Conservation (phyloP, 1,140 invertebrate genomes). For the Paramacrobiotus metropolitanus region DNA sequence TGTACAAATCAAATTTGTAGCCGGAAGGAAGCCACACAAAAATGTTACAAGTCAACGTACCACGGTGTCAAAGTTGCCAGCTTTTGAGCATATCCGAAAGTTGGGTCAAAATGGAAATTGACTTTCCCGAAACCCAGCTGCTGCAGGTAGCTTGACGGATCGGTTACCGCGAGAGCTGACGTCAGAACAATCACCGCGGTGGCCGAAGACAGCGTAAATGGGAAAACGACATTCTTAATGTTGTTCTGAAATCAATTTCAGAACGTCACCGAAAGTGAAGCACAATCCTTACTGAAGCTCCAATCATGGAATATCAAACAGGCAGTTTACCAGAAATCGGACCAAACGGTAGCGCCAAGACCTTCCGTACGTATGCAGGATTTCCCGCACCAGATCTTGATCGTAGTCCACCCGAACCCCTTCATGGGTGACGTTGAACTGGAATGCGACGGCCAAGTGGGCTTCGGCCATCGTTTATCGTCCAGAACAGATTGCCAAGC, state of each 20-base stretch:
- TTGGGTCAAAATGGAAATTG: constrained; percentile 41
- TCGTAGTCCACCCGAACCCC: constrained; percentile 92
- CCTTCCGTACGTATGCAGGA: constrained; percentile 49
- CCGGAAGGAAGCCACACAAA: too few relatives aligned
- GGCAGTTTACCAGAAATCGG: constrained; percentile 45
- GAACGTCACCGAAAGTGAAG: too few relatives aligned
- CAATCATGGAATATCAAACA: too few relatives aligned
- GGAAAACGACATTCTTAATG: constrained; percentile 76
- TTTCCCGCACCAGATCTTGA: constrained; percentile 44
- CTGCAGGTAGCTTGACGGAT: too few relatives aligned
- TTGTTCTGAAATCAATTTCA: constrained; percentile 47
- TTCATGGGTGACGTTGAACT: constrained; percentile 87
- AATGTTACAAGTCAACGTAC: constrained; percentile 17
- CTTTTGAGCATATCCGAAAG: constrained; percentile 22
- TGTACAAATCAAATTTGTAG: too few relatives aligned
- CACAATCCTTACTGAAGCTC: too few relatives aligned
- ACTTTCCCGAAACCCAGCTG: too few relatives aligned
- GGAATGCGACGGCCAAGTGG: constrained; percentile 89
- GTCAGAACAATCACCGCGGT: constrained; percentile 45
- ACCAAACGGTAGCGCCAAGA: constrained; percentile 79
- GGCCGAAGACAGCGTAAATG: constrained; percentile 55
- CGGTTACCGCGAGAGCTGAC: constrained; percentile 33
- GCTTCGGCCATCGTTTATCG: constrained; percentile 88
- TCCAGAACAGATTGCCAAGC: too few relatives aligned
- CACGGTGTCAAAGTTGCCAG: constrained; percentile 16